Evolutionary conservation across 2,113 vertebrate genomes (phyloP).

Genomic region (Malurus alboscapulatus): DNA sequence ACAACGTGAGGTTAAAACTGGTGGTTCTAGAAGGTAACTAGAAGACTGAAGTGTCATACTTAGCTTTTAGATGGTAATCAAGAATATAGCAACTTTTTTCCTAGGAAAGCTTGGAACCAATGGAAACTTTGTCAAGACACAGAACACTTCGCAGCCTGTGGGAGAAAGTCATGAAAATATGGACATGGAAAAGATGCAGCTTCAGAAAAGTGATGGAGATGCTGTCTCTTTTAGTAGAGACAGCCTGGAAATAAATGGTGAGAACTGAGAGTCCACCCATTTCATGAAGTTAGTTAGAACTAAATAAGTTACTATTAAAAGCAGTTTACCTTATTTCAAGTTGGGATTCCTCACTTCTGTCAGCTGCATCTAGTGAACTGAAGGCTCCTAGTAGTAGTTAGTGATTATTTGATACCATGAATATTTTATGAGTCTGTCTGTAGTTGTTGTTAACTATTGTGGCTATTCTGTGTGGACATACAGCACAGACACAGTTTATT

Average conservation of each 20-base stretch:
- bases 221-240: constrained; percentile 71
- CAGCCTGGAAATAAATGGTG: constrained; percentile 82
- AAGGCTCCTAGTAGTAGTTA: background rate
- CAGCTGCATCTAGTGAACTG: background rate
- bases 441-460: background rate
- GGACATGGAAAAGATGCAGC: constrained; percentile 32
- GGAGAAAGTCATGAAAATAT: constrained; percentile 68
- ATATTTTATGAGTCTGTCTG: background rate
- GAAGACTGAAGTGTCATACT: background rate
- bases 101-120: constrained; percentile 67
- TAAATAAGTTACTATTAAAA: background rate
- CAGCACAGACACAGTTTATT: background rate
- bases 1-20: background rate
- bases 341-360: background rate
- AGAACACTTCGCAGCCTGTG: constrained; percentile 68
- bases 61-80: background rate
- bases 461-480: background rate
- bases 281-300: background rate
- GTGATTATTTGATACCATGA: background rate
- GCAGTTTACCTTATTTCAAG: background rate
- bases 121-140: constrained; percentile 78
- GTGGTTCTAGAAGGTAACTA: background rate
- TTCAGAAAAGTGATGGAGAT: constrained; percentile 51
- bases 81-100: background rate
- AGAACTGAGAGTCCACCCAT: constrained; percentile 13